Base-by-base conservation (phyloP, 2,113 vertebrate genomes). In the Apodemus speciosus region DNA sequence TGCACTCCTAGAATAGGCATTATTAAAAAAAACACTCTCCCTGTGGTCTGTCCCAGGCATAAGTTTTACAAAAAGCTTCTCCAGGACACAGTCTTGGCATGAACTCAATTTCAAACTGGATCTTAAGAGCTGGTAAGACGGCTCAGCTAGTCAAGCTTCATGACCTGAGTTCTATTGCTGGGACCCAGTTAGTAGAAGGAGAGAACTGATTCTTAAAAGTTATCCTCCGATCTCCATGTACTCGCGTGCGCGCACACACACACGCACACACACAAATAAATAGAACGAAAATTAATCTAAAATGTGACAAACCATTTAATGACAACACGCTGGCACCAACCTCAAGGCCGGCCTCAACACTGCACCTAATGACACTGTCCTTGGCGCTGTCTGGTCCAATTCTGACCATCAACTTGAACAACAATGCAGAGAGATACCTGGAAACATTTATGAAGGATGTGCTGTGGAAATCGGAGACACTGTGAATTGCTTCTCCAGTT, bases 31-130 rank as follows among this genome's bases (percentile, higher is more conserved):
- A 72, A 21, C n/a, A 18, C 1, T n/a, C 14, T 40, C 13, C 56
- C 18, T 14, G 75, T 27, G 4, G 16, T 71, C 60, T 77, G 5
- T 71, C 64, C 18, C 43, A 62, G 43, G 43, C 49, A 64, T 27
- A 32, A 14, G 8, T 43, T 85, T 93, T 88, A 35, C 8, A 76
- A 10, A 46, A 91, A 73, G 10, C 79, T 35, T 79, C 23, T 87
- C 40, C 81, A 66, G 20, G 46, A 81, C 27, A 56, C 0, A 14
- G 30, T 14, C 75, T 62, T 27, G 86, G 9, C 72, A 68, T 91
- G 76, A 84, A 95, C 85, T 89, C 43, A 85, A 18, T 71, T 80
- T 20, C 27, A 21, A 94, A 80, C 80, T 23, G 1, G 89, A 69
- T 23, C 5, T 30, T 76, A 69, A 88, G 30, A 3, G 14, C 56